Percentiles rank a stretch among this genome's conserved stretches.
These are phyloP conservation scores for Chorisops tibialis DNA, from an alignment of 2,888 invertebrate genomes.

Conservation along the genomic window DNA sequence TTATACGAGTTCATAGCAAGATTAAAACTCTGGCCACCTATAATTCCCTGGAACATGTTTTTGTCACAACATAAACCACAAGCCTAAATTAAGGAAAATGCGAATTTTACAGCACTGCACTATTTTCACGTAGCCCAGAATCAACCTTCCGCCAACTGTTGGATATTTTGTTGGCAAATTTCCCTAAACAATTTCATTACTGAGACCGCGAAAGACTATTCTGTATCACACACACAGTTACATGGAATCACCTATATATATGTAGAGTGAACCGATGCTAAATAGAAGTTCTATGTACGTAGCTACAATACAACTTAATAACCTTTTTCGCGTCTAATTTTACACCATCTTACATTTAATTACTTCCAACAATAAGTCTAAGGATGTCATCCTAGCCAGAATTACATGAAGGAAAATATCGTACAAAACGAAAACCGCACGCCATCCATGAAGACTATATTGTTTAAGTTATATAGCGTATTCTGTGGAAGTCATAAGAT, in stretches of 20 bases:
- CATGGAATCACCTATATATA: neutral
- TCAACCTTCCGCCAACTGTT: no score
- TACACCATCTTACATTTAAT: constrained; percentile 20
- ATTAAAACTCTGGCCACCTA: no score
- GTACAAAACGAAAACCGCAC: constrained; percentile 10
- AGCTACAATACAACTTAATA: constrained; percentile 10
- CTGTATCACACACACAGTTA: neutral
- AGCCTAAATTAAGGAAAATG: no score
- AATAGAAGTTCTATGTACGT: neutral
- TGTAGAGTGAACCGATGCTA: neutral
- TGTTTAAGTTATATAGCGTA: neutral
- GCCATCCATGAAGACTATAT: constrained; percentile 3
- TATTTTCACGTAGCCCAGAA: no score
- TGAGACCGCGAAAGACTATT: neutral
- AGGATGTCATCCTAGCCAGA: constrained; percentile 18
- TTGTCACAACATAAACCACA: no score
- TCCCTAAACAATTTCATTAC: constrained; percentile 7
- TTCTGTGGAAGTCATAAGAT: no score
- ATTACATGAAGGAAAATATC: constrained; percentile 7
- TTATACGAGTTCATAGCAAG: no score
- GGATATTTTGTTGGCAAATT: neutral
- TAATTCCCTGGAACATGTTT: no score
- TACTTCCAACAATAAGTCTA: constrained; percentile 16
- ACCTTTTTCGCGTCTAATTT: constrained; percentile 21
- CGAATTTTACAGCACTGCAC: no score